Evolutionary conservation across 2,888 invertebrate genomes (phyloP).

Genomic region (Anticlea derivata): DNA sequence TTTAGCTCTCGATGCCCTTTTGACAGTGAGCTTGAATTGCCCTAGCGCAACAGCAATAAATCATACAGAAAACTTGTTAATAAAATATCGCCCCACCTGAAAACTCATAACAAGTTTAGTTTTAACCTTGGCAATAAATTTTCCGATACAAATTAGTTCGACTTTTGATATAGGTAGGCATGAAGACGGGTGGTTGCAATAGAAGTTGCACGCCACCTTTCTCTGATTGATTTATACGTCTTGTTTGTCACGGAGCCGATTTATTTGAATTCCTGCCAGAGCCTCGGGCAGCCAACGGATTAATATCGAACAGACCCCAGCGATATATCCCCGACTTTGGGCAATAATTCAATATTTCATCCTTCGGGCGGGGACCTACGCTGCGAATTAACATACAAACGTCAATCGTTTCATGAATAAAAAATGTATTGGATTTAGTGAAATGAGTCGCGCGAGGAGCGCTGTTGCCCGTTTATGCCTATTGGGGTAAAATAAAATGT

Average conservation of each 20-base stretch:
- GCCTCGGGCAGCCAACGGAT: constrained; percentile 75
- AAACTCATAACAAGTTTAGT: constrained; percentile 78
- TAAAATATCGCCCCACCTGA: constrained; percentile 65
- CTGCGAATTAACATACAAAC: constrained; percentile 83
- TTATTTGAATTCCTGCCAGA: constrained; percentile 84
- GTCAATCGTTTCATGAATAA: constrained; percentile 84
- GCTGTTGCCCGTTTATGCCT: constrained; percentile 61
- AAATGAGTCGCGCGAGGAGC: constrained; percentile 74
- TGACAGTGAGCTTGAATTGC: constrained; percentile 27
- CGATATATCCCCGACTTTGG: constrained; percentile 78
- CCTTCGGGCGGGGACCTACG: constrained; percentile 76
- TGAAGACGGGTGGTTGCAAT: constrained; percentile 65
- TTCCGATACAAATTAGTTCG: constrained; percentile 76
- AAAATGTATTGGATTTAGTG: constrained; percentile 84
- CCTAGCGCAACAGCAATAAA: constrained; percentile 54
- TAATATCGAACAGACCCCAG: constrained; percentile 79
- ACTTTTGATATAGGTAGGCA: constrained; percentile 59
- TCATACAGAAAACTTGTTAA: constrained; percentile 65
- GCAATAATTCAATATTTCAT: constrained; percentile 84
- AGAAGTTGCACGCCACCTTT: constrained; percentile 79
- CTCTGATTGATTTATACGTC: constrained; percentile 83
- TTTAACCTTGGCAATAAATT: constrained; percentile 77
- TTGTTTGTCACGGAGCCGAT: constrained; percentile 83
- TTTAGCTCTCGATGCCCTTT: constrained; percentile 25
- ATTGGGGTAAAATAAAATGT: constrained; percentile 72